Base-by-base conservation (phyloP, 2,113 vertebrate species). In the Suricata suricatta region DNA sequence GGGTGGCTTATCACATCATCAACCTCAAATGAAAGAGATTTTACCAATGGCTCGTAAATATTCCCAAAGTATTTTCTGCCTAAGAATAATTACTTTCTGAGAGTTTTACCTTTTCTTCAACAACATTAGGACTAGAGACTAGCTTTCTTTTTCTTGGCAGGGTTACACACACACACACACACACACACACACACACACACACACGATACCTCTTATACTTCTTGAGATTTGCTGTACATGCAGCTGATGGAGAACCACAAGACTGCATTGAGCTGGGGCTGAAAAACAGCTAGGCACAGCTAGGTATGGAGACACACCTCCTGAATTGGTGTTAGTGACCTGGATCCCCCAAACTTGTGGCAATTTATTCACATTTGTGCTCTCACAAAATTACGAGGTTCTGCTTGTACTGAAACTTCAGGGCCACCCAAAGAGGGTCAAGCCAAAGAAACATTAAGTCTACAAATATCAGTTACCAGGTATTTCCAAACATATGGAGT, bases 331-430 rank as follows among this genome's bases (percentile, higher is more conserved):
- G 8, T 13, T 13, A 60, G 63, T 79, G 27, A 57, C 68, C 54
- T 8, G 3, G 60, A 82, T 47, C 63, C 8, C 25, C 54, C 31
- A 71, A 69, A 77, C 25, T 64, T 50, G 38, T 54, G 17, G 3
- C 16, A 25, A 79, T 63, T 57, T 93, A 96, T 92, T 95, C 68
- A 92, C 33, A 95, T 44, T 25, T 85, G n/a, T 63, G 44, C 38
- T 96, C 12, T 86, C 66, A 81, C 29, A 85, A 91, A 95, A 86
- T 33, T 44, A 38, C 31, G 74, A 52, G 5, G 2, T 84, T 88
- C 33, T 90, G n/a, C 15, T 80, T 41, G 3, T n/a, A 92, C 44
- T 52, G 35, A 52, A 96, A 96, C 57, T 66, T 76, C 33, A 92
- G 29, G 74, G 21, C 93, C 52, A 92, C 27, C 47, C 44, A 64